phyloP scores from a whole-genome alignment of 2,797 vertebrate species.

The Syndactyla subalaris region DNA sequence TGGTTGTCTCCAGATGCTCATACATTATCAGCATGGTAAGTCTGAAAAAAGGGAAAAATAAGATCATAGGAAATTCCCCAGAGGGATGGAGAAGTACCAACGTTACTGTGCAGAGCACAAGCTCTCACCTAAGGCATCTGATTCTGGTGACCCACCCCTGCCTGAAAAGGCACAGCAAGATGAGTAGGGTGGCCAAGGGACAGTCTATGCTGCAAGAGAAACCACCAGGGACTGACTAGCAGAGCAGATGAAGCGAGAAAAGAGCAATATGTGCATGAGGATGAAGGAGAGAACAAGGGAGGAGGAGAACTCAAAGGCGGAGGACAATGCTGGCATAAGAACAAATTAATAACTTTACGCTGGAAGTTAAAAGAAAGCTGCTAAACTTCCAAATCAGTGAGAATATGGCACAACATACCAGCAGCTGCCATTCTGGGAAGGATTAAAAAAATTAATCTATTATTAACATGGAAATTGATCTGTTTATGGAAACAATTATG shows the following conservation, averaged over 20 bases:
- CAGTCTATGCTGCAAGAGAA: background rate
- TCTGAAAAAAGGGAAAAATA: background rate
- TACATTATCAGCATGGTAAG: background rate
- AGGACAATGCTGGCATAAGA: background rate
- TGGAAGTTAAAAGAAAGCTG: background rate
- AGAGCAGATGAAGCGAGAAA: background rate
- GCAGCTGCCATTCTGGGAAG: background rate
- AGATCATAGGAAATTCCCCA: background rate
- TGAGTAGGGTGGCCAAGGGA: background rate
- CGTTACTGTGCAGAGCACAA: background rate
- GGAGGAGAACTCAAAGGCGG: background rate
- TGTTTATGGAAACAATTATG: background rate
- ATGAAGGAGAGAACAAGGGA: rapidly evolving
- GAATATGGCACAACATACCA: background rate
- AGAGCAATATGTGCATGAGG: background rate
- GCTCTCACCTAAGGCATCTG: background rate
- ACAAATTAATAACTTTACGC: background rate
- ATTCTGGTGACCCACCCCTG: background rate
- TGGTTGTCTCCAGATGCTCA: background rate
- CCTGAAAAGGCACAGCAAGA: background rate
- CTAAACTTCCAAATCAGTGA: background rate
- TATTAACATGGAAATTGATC: background rate
- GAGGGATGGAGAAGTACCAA: background rate
- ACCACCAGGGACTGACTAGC: background rate
- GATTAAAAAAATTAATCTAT: background rate